Conservation (phyloP, 2,888 invertebrate genomes). For the Agrypnus murinus region DNA sequence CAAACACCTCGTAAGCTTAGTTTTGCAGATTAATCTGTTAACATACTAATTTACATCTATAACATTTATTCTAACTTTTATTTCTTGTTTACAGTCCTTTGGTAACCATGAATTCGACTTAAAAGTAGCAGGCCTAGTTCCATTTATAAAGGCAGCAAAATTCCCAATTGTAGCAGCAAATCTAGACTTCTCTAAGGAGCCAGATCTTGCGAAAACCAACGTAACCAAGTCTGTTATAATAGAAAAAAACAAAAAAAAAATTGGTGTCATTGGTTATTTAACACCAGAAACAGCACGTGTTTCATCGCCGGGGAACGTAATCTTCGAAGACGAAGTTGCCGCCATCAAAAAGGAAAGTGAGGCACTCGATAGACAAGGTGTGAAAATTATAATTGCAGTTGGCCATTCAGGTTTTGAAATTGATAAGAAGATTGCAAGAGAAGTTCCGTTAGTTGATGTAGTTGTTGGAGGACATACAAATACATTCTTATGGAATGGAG, state of each 20-base stretch:
- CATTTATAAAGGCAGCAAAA: conserved; percentile 81
- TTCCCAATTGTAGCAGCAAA: conserved; percentile 88
- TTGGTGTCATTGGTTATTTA: conserved; percentile 91
- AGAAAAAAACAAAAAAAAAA: conserved; percentile 76
- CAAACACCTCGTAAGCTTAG: too few species aligned
- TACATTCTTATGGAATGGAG: conserved; percentile 89
- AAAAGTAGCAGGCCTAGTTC: conserved; percentile 82
- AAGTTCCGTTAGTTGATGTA: conserved; percentile 87
- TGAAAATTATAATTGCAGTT: conserved; percentile 89
- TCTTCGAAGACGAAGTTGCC: conserved; percentile 79
- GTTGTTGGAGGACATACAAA: conserved; percentile 95
- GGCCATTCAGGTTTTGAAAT: conserved; percentile 90
- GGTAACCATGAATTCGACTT: conserved; percentile 97
- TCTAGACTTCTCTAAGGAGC: conserved; percentile 80
- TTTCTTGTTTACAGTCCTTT: conserved; percentile 77
- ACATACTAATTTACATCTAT: too few species aligned
- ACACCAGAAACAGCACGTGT: conserved; percentile 85
- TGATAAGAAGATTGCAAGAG: conserved; percentile 84
- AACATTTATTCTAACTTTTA: too few species aligned
- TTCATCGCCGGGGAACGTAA: conserved; percentile 70
- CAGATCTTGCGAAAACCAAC: conserved; percentile 73
- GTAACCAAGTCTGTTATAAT: conserved; percentile 76
- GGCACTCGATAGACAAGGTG: conserved; percentile 76
- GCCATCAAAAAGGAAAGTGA: conserved; percentile 80
- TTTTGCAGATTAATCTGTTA: too few species aligned